These are phyloP conservation scores for Bedellia somnulentella DNA, from an alignment of 2,888 invertebrate genomes.

Conservation along the genomic window DNA sequence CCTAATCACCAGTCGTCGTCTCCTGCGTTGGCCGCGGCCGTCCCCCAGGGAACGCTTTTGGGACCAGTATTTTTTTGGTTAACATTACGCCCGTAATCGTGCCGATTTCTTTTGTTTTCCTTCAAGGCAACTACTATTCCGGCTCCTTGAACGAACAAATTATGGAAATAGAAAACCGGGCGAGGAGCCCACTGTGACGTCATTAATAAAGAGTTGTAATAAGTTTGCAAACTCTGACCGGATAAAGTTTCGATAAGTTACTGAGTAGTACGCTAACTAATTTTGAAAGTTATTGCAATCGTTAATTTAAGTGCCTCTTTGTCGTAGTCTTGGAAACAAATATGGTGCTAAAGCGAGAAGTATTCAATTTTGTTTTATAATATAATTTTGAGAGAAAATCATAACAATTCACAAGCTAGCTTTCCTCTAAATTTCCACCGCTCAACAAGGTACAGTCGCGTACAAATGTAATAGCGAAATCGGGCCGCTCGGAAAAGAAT, in stretches of 20 bases:
- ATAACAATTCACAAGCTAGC: not conserved
- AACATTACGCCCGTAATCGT: conserved; percentile 56
- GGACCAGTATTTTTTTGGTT: conserved; percentile 59
- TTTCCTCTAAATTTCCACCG: conserved; percentile 7
- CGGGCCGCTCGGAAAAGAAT: conserved; percentile 35
- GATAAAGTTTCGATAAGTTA: too few species aligned
- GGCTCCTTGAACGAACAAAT: too few species aligned
- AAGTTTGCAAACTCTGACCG: too few species aligned
- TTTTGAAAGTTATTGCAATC: too few species aligned
- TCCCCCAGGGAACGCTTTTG: conserved; percentile 55
- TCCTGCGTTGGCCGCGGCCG: conserved; percentile 53
- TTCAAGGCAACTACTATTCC: too few species aligned
- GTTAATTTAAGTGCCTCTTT: too few species aligned
- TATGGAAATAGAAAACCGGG: too few species aligned
- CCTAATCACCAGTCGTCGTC: conserved; percentile 61
- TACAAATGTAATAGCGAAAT: conserved; percentile 34
- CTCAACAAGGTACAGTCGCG: conserved; percentile 14
- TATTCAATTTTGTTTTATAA: not conserved
- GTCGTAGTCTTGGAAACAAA: not conserved
- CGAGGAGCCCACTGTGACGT: too few species aligned
- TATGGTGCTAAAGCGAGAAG: not conserved
- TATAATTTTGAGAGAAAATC: too few species aligned
- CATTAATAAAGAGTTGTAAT: too few species aligned
- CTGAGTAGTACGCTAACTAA: too few species aligned
- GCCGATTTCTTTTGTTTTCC: conserved; percentile 55